phyloP scores from a whole-genome alignment of 64 coral and sea anemone species.

The Stylophora pistillata region DNA sequence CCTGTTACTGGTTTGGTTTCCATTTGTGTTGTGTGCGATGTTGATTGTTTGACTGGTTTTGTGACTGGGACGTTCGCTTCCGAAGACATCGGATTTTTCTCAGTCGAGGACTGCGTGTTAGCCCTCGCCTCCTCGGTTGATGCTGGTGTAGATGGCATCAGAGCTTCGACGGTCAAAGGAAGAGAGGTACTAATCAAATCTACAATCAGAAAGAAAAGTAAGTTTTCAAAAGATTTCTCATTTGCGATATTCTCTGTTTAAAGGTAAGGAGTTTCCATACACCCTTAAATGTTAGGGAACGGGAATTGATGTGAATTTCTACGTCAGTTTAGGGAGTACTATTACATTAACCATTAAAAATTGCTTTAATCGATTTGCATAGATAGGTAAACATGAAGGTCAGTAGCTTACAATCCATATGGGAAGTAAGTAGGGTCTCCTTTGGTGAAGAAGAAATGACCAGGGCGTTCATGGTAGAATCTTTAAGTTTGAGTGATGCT shows the following conservation, averaged over 20 bases:
- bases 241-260: not conserved
- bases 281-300: no score
- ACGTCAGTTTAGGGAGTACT: not conserved
- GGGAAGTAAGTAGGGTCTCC: no score
- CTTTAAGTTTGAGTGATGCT: not conserved
- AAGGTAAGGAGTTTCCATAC: not conserved
- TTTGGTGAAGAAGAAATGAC: no score
- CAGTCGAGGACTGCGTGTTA: not conserved
- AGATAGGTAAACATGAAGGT: no score
- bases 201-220: slow-evolving; percentile 25
- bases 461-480: no score
- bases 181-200: slow-evolving; percentile 13
- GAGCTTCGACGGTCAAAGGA: not conserved
- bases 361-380: no score
- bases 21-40: not conserved
- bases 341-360: not conserved
- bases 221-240: not conserved
- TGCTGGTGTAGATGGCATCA: not conserved
- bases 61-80: not conserved
- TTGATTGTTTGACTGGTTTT: not conserved
- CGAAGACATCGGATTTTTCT: not conserved
- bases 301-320: not conserved
- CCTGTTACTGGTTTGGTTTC: not conserved
- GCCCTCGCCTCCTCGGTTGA: not conserved
- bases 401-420: no score